A percentile compares a stretch with the other conserved stretches of the same genome.
Conservation (phyloP, 1,140 invertebrate species). For the Pseudoatta argentina region DNA sequence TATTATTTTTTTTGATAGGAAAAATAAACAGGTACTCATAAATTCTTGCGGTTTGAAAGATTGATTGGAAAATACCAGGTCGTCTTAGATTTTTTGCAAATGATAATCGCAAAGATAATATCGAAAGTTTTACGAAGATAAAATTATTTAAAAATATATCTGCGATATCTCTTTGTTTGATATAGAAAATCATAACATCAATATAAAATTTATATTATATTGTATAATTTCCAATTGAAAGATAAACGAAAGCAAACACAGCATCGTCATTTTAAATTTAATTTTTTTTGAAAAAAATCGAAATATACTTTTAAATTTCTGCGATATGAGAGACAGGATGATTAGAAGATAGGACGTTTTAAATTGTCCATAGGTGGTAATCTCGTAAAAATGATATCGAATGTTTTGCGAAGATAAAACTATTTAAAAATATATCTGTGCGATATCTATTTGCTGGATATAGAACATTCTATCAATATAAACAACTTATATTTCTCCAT, state of each 20-base stretch:
- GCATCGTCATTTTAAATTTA: neutral
- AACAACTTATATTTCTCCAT: neutral
- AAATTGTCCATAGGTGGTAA: neutral
- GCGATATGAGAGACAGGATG: neutral
- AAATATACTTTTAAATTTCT: neutral
- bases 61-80: neutral
- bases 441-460: neutral
- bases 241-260: neutral
- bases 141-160: slow-evolving; percentile 15
- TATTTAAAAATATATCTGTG: slow-evolving; percentile 2
- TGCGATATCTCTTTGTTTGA: neutral
- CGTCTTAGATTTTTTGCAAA: neutral
- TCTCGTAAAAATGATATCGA: neutral
- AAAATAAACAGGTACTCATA: neutral
- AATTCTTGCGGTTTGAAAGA: neutral
- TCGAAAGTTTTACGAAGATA: neutral
- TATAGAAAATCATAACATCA: neutral
- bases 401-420: neutral
- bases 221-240: neutral
- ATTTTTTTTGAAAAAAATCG: neutral
- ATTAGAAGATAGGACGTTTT: neutral
- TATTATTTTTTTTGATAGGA: neutral
- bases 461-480: neutral
- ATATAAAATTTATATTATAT: neutral
- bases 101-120: neutral